These are phyloP conservation scores for Drosophila paulistorum DNA, from an alignment of 1,140 invertebrate species.

Conservation along the genomic window DNA sequence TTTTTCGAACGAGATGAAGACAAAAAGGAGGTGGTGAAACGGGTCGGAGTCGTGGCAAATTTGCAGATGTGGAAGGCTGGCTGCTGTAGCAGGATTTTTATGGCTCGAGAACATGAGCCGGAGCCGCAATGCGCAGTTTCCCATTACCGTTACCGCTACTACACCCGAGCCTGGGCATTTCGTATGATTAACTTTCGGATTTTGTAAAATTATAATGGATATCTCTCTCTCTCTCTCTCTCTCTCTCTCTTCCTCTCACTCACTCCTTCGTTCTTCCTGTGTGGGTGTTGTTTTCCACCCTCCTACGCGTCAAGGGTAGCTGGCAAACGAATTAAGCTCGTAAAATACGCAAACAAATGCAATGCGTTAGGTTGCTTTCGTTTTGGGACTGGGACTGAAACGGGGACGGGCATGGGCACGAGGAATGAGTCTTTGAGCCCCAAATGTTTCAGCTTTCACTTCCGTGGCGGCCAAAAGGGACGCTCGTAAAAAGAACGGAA, in stretches of 20 bases:
- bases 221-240: not conserved
- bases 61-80: conserved; percentile 1
- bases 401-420: too few species aligned
- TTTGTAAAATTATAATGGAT: conserved; percentile 77
- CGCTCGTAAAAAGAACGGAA: conserved; percentile 61
- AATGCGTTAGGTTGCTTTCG: conserved; percentile 41
- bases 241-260: too few species aligned
- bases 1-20: not conserved
- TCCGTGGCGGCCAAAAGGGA: conserved; percentile 39
- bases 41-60: not conserved
- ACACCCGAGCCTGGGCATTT: conserved; percentile 41
- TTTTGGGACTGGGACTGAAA: conserved; percentile 39
- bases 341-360: conserved; percentile 62
- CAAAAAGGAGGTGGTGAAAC: not conserved
- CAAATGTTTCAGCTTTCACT: conserved; percentile 50
- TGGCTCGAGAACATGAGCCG: not conserved
- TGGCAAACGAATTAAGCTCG: conserved; percentile 73
- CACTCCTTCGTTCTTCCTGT: not conserved
- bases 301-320: conserved; percentile 34
- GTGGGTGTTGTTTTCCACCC: conserved; percentile 44
- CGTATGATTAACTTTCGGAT: conserved; percentile 78
- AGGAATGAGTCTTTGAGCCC: conserved; percentile 35
- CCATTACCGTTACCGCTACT: conserved; percentile 9
- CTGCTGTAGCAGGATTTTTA: not conserved
- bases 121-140: conserved; percentile 58